Evolutionary conservation across 2,113 vertebrate genomes (phyloP).

Genomic region (Calypte anna): DNA sequence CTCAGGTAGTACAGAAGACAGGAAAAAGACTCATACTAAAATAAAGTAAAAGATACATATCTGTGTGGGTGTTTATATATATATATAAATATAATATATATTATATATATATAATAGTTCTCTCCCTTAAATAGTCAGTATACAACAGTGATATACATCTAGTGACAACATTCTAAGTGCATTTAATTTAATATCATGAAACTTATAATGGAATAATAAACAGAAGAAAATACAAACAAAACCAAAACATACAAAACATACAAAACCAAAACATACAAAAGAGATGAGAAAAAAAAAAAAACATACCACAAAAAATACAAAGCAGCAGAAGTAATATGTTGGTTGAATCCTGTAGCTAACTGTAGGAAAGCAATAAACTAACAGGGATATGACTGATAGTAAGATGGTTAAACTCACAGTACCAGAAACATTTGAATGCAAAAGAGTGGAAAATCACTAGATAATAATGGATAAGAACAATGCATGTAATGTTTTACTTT

Average conservation of each 20-base stretch:
- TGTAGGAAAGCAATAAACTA: background rate
- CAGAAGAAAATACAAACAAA: background rate
- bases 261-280: no score
- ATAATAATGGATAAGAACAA: slow-evolving; percentile 31
- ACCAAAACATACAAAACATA: no score
- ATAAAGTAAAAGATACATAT: background rate
- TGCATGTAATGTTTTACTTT: background rate
- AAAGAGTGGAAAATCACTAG: background rate
- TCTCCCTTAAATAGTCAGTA: slow-evolving; percentile 27
- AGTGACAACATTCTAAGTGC: background rate
- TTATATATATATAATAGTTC: background rate
- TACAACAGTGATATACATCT: background rate
- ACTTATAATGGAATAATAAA: background rate
- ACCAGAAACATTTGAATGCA: background rate
- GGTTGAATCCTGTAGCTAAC: background rate
- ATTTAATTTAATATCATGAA: slow-evolving; percentile 1
- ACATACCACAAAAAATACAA: no score
- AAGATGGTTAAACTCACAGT: background rate
- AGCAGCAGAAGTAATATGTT: background rate
- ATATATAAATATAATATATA: no score
- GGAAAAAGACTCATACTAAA: background rate
- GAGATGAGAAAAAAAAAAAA: no score
- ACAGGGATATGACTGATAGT: background rate
- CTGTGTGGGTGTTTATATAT: no score
- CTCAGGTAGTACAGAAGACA: slow-evolving; percentile 21